These are phyloP conservation scores for Axis porcinus DNA, from an alignment of 2,113 vertebrate genomes.

Conservation along the genomic window DNA sequence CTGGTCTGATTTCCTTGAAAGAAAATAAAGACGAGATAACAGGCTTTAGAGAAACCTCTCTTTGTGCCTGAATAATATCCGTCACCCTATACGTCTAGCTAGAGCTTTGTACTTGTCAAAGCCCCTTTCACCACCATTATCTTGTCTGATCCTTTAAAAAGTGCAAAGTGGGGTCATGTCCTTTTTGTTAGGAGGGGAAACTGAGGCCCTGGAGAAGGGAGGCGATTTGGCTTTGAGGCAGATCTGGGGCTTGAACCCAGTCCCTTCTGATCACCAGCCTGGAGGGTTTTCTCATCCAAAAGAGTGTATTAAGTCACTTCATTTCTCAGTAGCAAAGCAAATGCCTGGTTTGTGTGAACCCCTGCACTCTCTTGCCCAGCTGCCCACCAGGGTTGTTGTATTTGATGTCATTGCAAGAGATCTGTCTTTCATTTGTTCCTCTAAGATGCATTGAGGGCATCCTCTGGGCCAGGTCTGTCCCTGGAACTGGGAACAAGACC, in stretches of 20 bases:
- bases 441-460: background rate
- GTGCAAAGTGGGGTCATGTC: constrained; percentile 12
- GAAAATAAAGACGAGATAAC: constrained; percentile 82
- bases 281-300: background rate
- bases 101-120: constrained; percentile 43
- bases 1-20: constrained; percentile 74
- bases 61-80: constrained; percentile 57
- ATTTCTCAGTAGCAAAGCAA: background rate
- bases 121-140: constrained; percentile 34
- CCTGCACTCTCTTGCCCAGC: background rate
- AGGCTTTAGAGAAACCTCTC: constrained; percentile 72
- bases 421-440: background rate
- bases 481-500: background rate
- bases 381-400: background rate
- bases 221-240: background rate
- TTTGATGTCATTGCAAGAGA: background rate
- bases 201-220: background rate
- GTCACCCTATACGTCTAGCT: constrained; percentile 10
- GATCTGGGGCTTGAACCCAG: background rate
- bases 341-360: background rate
- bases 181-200: constrained; percentile 28
- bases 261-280: background rate
- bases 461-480: background rate
- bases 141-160: constrained; percentile 49
- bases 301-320: background rate